Evolutionary conservation across 2,797 vertebrate genomes (phyloP), one percentile per base, ranked within the genome.

Genomic region (Mus spretus): DNA sequence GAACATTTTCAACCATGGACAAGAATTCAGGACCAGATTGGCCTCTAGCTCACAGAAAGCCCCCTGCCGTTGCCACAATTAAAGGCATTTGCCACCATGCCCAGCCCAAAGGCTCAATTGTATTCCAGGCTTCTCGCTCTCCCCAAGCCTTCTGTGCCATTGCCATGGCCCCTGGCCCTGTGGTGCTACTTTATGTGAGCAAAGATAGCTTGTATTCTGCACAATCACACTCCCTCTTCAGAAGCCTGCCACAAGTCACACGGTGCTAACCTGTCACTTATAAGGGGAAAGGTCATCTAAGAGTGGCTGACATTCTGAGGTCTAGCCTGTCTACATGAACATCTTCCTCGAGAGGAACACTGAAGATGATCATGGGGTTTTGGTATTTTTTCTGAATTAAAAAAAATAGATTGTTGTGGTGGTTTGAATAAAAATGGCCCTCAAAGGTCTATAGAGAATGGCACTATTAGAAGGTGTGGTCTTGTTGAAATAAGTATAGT

Each of bases 121-220:
- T 50, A 10, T 37, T 61, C 59, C 31, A 13, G 63, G 26, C 5
- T n/a, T 50, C 31, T 67, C 55, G 5, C 63, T 22, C 1, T 77
- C 17, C 59, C 34, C 47, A 59, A 57, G 57, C 28, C 44, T 44
- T 28, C 85, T 28, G 20, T 55, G 19, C 17, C 74, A 44, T 28
- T 34, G 31, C 34, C 44, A 9, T 65, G n/a, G n/a, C 19, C 72
- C 50, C 28, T 37, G 20, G 15, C 74, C 40, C 37, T 17, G 31
- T 31, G 47, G 17, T 3, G 10, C 47, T 44, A 22, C 78, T 90
- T n/a, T 89, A 53, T 81, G n/a, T 74, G 17, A 90, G 40, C 31
- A 85, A 84, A 96, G 28, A 40, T 63, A 92, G 89, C 83, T 88
- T 59, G 8, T 20, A 34, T 14, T 74, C 50, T 82, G 67, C n/a